Conservation (phyloP, 2,113 vertebrate species). For the Pseudopodoces humilis region DNA sequence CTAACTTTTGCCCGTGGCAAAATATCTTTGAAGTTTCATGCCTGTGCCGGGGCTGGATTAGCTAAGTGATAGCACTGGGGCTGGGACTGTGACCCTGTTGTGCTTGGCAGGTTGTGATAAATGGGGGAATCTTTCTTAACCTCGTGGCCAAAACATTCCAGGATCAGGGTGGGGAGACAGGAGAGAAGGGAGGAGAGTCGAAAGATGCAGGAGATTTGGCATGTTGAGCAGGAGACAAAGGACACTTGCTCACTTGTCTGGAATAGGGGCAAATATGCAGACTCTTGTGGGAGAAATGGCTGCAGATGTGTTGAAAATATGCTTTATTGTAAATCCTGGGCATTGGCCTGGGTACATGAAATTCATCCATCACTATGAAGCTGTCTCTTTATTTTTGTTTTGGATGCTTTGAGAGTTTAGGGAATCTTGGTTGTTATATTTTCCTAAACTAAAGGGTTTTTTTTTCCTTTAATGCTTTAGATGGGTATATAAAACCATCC, state of each 20-base stretch:
- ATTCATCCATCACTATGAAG: background rate
- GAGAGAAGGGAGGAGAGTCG: background rate
- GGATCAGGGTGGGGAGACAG: constrained; percentile 30
- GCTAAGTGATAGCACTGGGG: constrained; percentile 45
- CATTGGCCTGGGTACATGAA: background rate
- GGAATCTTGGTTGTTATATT: background rate
- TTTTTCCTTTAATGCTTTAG: background rate
- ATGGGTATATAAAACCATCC: background rate
- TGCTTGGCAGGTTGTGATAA: constrained; percentile 76
- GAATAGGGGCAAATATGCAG: background rate
- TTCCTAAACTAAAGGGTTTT: background rate
- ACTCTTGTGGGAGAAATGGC: background rate
- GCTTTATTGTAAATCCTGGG: background rate
- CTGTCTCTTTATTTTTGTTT: background rate
- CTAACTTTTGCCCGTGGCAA: constrained; percentile 69
- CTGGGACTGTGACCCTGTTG: constrained; percentile 67
- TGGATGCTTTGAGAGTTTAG: background rate
- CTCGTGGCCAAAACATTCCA: constrained; percentile 74
- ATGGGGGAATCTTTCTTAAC: constrained; percentile 75
- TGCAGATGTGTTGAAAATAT: background rate
- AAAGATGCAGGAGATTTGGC: constrained; percentile 7
- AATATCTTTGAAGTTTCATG: constrained; percentile 71
- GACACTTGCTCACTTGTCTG: constrained; percentile 18
- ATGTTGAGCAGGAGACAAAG: background rate
- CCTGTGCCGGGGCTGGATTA: constrained; percentile 61